phyloP scores from a whole-genome alignment of 1,140 invertebrate genomes.

The Drosophila melanogaster region DNA sequence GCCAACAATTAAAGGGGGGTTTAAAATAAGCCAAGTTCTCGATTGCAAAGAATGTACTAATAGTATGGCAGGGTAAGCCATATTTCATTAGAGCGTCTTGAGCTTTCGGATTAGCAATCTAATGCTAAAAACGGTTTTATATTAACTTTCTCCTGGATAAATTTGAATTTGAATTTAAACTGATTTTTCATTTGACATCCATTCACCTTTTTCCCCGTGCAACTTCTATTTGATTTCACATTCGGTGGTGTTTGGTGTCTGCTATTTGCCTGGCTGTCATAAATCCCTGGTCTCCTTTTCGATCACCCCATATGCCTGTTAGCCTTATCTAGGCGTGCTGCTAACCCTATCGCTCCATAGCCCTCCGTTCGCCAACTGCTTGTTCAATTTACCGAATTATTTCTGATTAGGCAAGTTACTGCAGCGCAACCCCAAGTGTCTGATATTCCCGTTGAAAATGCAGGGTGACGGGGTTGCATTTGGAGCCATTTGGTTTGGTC shows the following conservation, averaged over 20 bases:
- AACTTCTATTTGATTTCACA: conserved; percentile 76
- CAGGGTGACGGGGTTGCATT: background rate
- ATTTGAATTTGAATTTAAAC: too few relatives aligned
- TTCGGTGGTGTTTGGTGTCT: conserved; percentile 30
- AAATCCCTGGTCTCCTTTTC: conserved; percentile 57
- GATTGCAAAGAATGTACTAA: too few relatives aligned
- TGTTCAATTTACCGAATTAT: conserved; percentile 79
- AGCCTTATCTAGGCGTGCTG: conserved; percentile 30
- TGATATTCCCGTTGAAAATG: background rate
- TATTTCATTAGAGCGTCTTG: too few relatives aligned
- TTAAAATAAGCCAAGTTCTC: too few relatives aligned
- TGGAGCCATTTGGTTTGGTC: background rate
- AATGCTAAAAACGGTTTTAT: too few relatives aligned
- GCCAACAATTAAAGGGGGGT: background rate
- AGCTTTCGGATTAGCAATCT: too few relatives aligned
- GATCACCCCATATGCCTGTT: conserved; percentile 59
- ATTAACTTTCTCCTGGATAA: too few relatives aligned
- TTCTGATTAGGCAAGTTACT: conserved; percentile 61
- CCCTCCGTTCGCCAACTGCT: conserved; percentile 33
- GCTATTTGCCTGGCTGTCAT: conserved; percentile 59
- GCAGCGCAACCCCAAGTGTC: conserved; percentile 13
- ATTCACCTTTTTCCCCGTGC: background rate
- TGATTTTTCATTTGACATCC: background rate
- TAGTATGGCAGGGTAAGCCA: too few relatives aligned
- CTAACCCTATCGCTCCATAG: conserved; percentile 25